Base-by-base conservation (phyloP, 2,888 invertebrate species). In the Thysanoteuthis rhombus region DNA sequence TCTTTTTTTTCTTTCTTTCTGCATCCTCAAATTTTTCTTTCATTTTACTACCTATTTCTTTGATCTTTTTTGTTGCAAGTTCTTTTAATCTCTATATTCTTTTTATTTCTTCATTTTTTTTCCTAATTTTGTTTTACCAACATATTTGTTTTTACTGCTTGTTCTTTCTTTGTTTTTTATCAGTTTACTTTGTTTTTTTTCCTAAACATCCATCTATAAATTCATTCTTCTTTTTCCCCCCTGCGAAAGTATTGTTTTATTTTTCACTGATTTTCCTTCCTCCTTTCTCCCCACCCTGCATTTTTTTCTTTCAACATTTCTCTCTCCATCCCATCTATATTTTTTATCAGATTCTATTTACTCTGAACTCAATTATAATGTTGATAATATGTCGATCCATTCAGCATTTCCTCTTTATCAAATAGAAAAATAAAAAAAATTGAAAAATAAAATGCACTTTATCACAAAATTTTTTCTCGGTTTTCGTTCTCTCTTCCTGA, bases 311-410 rank as follows among this genome's bases (percentile, higher is more conserved):
- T n/a, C n/a, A n/a, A 25, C 25, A 22, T 52, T 25, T 52, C 52
- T 52, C 22, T 25, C 25, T 52, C 52, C 52, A 52, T 52, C 52
- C 52, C 25, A 52, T 52, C 52, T 52, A 52, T 52, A 52, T 52
- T 52, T 75, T 75, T n/a, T 75, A n/a, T 75, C 75, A 75, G 75
- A 75, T 75, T 75, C n/a, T 75, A 75, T 75, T 75, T 75, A 75
- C 75, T n/a, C 75, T n/a, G 75, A 75, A 75, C 75, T 75, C 75
- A 75, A 75, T 75, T 75, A 75, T 75, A 75, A 75, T 75, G 75
- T 75, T 75, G 75, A 75, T 75, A 75, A 75, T 75, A 75, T 75
- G 75, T 75, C 75, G 75, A 75, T 75, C 75, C 75, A n/a, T 75
- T 75, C n/a, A 75, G 75, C 75, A 75, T 75, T 75, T 75, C 75